A percentile compares a stretch with the other conserved stretches of the same genome.
These are phyloP conservation scores for Octomys mimax DNA, from an alignment of 2,797 vertebrate genomes.

Conservation along the genomic window DNA sequence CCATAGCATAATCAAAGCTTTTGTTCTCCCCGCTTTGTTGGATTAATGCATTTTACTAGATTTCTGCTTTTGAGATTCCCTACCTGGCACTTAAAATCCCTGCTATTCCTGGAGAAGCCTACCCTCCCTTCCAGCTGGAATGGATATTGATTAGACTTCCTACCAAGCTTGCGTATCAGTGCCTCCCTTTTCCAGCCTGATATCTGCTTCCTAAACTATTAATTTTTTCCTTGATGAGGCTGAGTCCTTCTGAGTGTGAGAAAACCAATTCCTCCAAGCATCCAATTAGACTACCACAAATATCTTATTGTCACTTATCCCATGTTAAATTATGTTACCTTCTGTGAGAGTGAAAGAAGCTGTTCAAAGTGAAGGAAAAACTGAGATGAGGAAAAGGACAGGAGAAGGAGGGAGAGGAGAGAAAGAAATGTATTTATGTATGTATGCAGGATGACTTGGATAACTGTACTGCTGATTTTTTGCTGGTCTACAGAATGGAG, in stretches of 20 bases:
- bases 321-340: not conserved
- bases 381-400: too few species aligned
- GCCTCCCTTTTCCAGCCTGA: not conserved
- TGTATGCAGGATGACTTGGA: too few species aligned
- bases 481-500: too few species aligned
- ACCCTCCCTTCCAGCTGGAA: not conserved
- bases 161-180: not conserved
- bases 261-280: not conserved
- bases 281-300: not conserved
- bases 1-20: not conserved
- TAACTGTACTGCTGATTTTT: too few species aligned
- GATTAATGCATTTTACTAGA: not conserved
- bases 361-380: too few species aligned
- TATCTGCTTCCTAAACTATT: not conserved
- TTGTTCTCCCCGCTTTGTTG: not conserved
- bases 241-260: not conserved
- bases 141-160: not conserved
- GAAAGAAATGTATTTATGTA: too few species aligned
- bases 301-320: not conserved
- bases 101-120: not conserved
- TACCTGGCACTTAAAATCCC: not conserved
- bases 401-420: too few species aligned
- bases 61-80: not conserved
- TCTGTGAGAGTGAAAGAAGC: not conserved
- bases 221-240: not conserved